Evolutionary conservation across 2,888 invertebrate genomes (phyloP).

Genomic region (Perizoma flavofasciatum): DNA sequence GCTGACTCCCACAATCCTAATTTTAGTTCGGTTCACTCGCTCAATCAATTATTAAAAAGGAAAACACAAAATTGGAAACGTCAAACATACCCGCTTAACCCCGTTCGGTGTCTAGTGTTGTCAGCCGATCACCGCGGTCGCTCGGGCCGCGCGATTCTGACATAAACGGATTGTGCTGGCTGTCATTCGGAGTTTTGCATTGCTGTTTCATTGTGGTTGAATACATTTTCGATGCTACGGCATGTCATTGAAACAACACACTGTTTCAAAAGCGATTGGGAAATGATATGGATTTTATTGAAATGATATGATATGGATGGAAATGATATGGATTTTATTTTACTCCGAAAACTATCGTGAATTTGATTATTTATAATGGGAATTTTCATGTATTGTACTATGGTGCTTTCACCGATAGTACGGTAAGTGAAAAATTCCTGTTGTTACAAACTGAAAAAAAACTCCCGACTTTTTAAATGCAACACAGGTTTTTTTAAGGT

Average conservation of each 20-base stretch:
- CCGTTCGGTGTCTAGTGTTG: slow-evolving; percentile 13
- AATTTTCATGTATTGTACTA: no score
- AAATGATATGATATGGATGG: background rate
- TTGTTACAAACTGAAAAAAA: no score
- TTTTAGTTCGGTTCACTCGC: no score
- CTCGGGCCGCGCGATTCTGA: slow-evolving; percentile 13
- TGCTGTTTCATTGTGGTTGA: slow-evolving; percentile 22
- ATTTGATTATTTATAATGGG: no score
- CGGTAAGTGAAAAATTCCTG: no score
- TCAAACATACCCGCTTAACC: slow-evolving; percentile 8
- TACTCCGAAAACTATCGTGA: no score
- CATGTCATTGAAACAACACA: slow-evolving; percentile 6
- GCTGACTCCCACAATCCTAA: no score
- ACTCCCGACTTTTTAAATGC: no score
- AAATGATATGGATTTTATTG: slow-evolving; percentile 3
- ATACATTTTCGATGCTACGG: slow-evolving; percentile 19
- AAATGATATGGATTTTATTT: slow-evolving; percentile 2
- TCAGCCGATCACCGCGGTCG: slow-evolving; percentile 11
- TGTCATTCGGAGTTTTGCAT: slow-evolving; percentile 17
- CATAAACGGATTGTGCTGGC: slow-evolving; percentile 29
- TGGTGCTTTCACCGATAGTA: no score
- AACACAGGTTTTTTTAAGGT: no score
- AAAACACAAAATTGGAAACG: slow-evolving; percentile 2
- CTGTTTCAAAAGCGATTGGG: no score
- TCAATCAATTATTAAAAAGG: background rate